Percentiles rank a stretch among this genome's conserved stretches.
These are phyloP conservation scores for Calonectris borealis DNA, from an alignment of 2,113 vertebrate species.

Conservation along the genomic window DNA sequence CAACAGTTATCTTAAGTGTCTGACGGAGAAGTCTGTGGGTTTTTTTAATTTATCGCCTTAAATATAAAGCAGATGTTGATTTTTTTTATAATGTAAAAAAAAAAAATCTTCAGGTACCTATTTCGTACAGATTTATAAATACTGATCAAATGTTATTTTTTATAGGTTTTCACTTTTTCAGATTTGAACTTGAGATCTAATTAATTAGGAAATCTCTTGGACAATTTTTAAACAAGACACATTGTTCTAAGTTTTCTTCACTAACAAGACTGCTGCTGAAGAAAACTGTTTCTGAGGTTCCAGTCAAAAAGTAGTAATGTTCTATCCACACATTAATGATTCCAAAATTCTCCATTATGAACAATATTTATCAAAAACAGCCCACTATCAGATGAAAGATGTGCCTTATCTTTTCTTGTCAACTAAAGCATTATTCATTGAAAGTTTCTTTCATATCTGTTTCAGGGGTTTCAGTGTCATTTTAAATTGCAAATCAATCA, in stretches of 20 bases:
- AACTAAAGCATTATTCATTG: slow-evolving; percentile 91
- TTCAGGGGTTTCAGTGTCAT: slow-evolving; percentile 89
- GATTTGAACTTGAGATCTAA: background rate
- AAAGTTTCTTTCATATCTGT: slow-evolving; percentile 94
- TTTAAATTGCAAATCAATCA: slow-evolving; percentile 99
- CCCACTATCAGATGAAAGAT: slow-evolving; percentile 90
- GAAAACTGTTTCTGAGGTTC: slow-evolving; percentile 67
- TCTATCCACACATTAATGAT: slow-evolving; percentile 87
- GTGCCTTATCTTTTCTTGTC: slow-evolving; percentile 94
- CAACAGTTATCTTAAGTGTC: background rate
- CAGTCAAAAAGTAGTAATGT: slow-evolving; percentile 81
- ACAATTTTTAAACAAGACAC: slow-evolving; percentile 12
- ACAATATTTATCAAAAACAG: slow-evolving; percentile 94
- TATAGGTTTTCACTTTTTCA: background rate
- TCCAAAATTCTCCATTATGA: slow-evolving; percentile 89
- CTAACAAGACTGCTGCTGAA: slow-evolving; percentile 46
- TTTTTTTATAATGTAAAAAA: background rate
- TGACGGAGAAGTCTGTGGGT: background rate
- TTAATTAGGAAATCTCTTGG: background rate
- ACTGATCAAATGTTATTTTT: background rate
- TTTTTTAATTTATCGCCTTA: background rate
- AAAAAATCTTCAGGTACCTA: background rate
- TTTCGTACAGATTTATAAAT: background rate
- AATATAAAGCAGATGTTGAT: background rate
- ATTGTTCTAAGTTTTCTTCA: background rate